Conservation (phyloP, 2,888 invertebrate genomes). For the Miltochrista miniata region DNA sequence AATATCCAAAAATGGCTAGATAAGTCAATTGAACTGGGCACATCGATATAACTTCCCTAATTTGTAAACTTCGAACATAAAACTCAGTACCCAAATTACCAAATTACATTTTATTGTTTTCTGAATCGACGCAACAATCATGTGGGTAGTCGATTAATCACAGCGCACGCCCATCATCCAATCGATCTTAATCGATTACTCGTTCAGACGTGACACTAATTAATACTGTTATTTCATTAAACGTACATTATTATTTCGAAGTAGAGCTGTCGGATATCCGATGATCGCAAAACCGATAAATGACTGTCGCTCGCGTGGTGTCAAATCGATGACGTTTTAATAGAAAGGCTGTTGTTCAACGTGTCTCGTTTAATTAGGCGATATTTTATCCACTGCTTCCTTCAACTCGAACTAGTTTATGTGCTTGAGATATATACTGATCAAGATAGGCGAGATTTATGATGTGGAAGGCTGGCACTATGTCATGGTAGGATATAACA, state of each 20-base stretch:
- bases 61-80: constrained; percentile 19
- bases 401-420: constrained; percentile 43
- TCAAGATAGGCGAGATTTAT: constrained; percentile 57
- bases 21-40: constrained; percentile 4
- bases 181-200: constrained; percentile 59
- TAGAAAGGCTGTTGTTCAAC: constrained; percentile 39
- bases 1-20: constrained; percentile 27
- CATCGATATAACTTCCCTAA: constrained; percentile 15
- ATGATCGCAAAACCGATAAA: constrained; percentile 46
- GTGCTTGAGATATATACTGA: constrained; percentile 46
- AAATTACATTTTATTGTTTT: constrained; percentile 44
- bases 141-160: constrained; percentile 55
- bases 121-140: constrained; percentile 49
- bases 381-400: constrained; percentile 57
- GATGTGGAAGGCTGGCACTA: constrained; percentile 31
- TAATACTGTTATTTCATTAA: constrained; percentile 62
- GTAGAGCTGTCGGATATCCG: constrained; percentile 47
- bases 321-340: constrained; percentile 51
- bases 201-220: constrained; percentile 64
- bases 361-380: constrained; percentile 57
- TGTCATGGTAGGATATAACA: too few species aligned
- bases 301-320: constrained; percentile 49
- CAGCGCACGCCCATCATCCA: constrained; percentile 42
- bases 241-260: constrained; percentile 65
- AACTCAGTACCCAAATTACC: constrained; percentile 35